These are phyloP conservation scores for Anser brachyrhynchus DNA, from an alignment of 2,113 vertebrate genomes.

Conservation along the genomic window DNA sequence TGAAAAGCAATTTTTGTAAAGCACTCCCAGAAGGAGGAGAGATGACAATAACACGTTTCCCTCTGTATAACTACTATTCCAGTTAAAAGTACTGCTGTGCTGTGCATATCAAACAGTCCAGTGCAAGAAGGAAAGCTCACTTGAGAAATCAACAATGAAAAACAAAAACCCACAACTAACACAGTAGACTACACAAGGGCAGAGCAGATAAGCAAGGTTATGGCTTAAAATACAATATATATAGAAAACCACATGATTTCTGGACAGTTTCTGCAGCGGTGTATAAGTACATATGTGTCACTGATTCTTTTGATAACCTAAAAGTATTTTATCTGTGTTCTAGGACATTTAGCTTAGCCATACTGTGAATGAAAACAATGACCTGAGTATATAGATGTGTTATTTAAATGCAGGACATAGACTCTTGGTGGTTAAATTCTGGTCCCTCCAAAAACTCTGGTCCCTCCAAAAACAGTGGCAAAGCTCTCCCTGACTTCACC, in stretches of 20 bases:
- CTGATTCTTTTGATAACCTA: not conserved
- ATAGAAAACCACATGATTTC: not conserved
- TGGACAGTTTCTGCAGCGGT: not conserved
- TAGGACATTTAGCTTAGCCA: not conserved
- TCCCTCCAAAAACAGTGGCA: not conserved
- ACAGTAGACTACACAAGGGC: not conserved
- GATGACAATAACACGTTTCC: constrained; percentile 7
- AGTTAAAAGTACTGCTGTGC: constrained; percentile 1
- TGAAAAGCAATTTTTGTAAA: constrained; percentile 55
- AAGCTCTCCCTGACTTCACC: not conserved
- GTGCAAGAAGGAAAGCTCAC: constrained; percentile 22
- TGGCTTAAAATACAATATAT: not conserved
- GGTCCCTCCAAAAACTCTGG: not conserved
- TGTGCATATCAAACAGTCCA: constrained; percentile 22
- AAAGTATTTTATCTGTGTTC: not conserved
- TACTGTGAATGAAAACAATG: not conserved
- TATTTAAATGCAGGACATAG: not conserved
- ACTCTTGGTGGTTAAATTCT: not conserved
- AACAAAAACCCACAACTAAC: not conserved
- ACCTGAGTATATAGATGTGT: not conserved
- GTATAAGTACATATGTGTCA: not conserved
- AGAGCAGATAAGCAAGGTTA: constrained; percentile 2
- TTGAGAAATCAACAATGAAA: constrained; percentile 34
- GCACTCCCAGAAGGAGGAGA: constrained; percentile 16
- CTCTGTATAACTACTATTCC: constrained; percentile 8